Evolutionary conservation across 2,797 vertebrate genomes (phyloP).

Genomic region (Rhabdomys pumilio): DNA sequence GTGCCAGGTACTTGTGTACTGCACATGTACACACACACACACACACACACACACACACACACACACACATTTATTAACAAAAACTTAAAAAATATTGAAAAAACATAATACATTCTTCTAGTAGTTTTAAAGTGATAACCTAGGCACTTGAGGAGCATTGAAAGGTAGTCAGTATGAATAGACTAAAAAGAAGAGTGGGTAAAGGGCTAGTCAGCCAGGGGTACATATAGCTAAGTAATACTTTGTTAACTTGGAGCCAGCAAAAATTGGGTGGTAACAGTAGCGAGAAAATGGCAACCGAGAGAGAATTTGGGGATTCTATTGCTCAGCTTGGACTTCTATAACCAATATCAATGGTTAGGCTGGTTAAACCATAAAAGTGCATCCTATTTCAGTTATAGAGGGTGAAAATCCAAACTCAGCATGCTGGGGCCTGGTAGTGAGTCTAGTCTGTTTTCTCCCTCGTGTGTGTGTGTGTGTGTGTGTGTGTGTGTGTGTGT

Average conservation of each 20-base stretch:
- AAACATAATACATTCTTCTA: background rate
- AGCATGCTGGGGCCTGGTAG: background rate
- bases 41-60: too few species aligned
- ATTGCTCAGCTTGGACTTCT: background rate
- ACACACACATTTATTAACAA: background rate
- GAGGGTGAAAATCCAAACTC: slow-evolving; percentile 8
- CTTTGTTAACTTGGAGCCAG: background rate
- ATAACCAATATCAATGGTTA: background rate
- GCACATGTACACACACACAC: too few species aligned
- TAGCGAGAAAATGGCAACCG: background rate
- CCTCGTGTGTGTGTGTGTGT: background rate
- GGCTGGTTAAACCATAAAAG: background rate
- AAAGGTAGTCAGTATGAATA: background rate
- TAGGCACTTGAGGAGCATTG: background rate
- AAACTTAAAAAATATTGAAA: background rate
- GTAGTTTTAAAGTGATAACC: slow-evolving; percentile 18
- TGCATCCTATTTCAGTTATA: background rate
- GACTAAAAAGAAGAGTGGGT: background rate
- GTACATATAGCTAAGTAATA: background rate
- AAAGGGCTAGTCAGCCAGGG: background rate
- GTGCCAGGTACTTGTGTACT: background rate
- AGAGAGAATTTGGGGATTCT: slow-evolving; percentile 14
- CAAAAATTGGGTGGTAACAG: background rate
- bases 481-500: background rate
- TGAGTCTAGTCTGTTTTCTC: background rate